Base-by-base conservation (phyloP, 2,797 vertebrate genomes). In the Darevskia mixta region DNA sequence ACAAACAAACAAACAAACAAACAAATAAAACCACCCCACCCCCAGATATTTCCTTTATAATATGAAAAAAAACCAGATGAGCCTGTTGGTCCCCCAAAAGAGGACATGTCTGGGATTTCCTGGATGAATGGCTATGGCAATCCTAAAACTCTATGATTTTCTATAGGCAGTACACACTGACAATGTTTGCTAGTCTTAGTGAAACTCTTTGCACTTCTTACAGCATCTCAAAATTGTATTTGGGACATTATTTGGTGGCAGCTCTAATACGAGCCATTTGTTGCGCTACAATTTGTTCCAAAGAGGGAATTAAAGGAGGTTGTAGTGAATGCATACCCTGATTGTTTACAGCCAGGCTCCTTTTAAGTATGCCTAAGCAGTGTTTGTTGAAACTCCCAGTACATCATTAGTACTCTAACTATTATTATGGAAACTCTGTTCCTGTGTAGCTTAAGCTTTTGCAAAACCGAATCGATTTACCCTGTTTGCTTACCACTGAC, bases 401-500 rank as follows among this genome's bases (percentile, higher is more conserved):
- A 38, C 43, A 87, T 69, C 25, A 35, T 64, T 61, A 87, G 38
- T 23, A 55, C 61, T 67, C 38, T 29, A 66, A 77, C 27, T 25
- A 0, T 38, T 27, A 77, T 4, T 7, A 77, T 17, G 83, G 89
- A 67, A 61, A 10, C 1, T 18, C 77, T 17, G 72, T 80, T 38
- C 76, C 6, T 32, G 29, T 29, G 17, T n/a, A 81, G 27, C 10
- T 0, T 38, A 38, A 1, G 0, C 0, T 76, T 89, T 85, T 58
- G 66, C 67, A 83, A 92, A 72, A 45, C 11, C 32, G 77, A 86
- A 88, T 79, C 25, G 88, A 85, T 88, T 91, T 85, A 55, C 5
- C 20, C 10, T 87, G 75, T 0, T 83, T 75, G 79, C 17, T 8
- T n/a, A 38, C 38, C 29, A 18, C 67, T 88, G 49, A 84, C 78